Evolutionary conservation across 2,113 vertebrate genomes (phyloP).

Genomic region (Malurus cyaneus): DNA sequence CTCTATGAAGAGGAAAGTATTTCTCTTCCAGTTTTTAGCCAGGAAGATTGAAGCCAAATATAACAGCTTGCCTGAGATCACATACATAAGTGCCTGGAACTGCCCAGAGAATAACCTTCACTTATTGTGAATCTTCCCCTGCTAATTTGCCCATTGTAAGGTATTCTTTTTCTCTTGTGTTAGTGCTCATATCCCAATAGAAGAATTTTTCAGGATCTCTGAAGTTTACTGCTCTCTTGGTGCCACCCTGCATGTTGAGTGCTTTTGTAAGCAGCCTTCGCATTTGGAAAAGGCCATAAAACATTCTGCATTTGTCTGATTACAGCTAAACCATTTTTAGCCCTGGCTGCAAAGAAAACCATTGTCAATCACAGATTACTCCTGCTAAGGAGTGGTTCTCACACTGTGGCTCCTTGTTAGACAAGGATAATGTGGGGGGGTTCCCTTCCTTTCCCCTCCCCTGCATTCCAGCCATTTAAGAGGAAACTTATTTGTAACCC

Average conservation of each 20-base stretch:
- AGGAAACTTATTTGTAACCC: conserved; percentile 13
- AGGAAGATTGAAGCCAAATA: not conserved
- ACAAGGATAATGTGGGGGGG: not conserved
- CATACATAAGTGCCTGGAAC: not conserved
- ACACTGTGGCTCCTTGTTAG: conserved; percentile 23
- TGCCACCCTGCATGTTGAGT: not conserved
- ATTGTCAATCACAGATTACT: conserved; percentile 27
- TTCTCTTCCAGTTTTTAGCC: not conserved
- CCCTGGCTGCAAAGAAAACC: conserved; percentile 19
- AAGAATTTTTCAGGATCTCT: not conserved
- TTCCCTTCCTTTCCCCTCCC: conserved; percentile 19
- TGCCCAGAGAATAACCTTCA: not conserved
- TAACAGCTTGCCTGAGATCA: not conserved
- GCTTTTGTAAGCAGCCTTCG: not conserved
- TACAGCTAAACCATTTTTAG: conserved; percentile 25
- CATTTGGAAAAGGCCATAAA: not conserved
- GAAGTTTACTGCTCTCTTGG: not conserved
- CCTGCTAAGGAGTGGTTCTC: conserved; percentile 36
- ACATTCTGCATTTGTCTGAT: not conserved
- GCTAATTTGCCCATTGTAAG: not conserved
- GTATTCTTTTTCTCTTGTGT: not conserved
- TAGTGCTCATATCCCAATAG: not conserved
- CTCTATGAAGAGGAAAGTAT: not conserved
- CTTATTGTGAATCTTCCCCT: not conserved
- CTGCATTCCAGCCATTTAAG: conserved; percentile 38